Evolutionary conservation across 2,113 vertebrate species (phyloP), one percentile per base, ranked within the genome.

Genomic region (Cinclus mexicanus): DNA sequence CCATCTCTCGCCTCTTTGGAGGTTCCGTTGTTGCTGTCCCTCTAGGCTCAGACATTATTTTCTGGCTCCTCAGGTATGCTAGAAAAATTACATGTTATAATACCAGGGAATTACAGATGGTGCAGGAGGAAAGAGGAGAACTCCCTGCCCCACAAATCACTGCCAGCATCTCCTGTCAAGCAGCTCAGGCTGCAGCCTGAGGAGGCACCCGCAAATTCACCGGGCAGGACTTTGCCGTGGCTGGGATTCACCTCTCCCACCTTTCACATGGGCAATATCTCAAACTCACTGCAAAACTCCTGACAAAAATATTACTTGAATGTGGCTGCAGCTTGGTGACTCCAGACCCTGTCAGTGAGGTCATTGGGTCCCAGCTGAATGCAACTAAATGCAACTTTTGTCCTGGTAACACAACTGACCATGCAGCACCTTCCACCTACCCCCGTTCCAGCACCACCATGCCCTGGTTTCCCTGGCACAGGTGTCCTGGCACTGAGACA

Each of bases 181-280:
- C 72, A 93, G 90, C 76, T 47, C 1, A 0, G 75, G 71, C 53
- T 11, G 44, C 44, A 72, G 77, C 28, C 29, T 10, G 37, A 23
- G n/a, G 25, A 53, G 47, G 63, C 35, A 25, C 33, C 65, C 71
- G 26, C 26, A 56, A 29, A 78, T 35, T 47, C 70, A 59, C 39
- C 0, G 0, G 53, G 29, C 29, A 37, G 77, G 75, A 33, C 49
- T 5, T 2, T 20, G 50, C 49, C n/a, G 9, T 0, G 9, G 8
- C n/a, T 33, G 74, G 75, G 55, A 69, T 15, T 31, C 20, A 8
- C 57, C 74, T 71, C 68, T 50, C 41, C 37, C 41, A 68, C 55
- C 59, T 55, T 33, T 17, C 6, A 24, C 6, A 1, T 0, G 21
- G 1, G 12, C 22, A 18, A 0, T 11, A 7, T 2, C 78, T 84